Conservation (phyloP, 2,113 vertebrate genomes). For the Pipa parva region DNA sequence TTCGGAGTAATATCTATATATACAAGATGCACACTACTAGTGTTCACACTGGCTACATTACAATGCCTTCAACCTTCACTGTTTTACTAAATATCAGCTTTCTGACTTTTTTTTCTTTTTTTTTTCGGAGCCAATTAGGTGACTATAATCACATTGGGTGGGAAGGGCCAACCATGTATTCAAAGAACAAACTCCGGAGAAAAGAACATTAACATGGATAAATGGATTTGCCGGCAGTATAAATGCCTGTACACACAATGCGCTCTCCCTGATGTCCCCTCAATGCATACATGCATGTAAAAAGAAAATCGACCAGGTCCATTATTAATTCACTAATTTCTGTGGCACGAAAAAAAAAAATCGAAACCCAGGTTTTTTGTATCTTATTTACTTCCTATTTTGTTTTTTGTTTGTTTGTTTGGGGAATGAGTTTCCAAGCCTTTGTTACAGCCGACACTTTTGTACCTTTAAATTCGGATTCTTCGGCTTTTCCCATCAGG, state of each 20-base stretch:
- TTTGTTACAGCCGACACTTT: conserved; percentile 82
- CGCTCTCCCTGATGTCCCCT: conserved; percentile 57
- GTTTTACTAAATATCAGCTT: conserved; percentile 57
- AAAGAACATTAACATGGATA: conserved; percentile 81
- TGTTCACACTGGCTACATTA: not conserved
- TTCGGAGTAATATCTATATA: no score
- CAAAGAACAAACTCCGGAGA: conserved; percentile 63
- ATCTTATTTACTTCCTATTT: no score
- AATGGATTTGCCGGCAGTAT: conserved; percentile 76
- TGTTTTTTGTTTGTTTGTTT: conserved; percentile 42
- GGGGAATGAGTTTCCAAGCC: conserved; percentile 86
- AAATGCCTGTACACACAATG: conserved; percentile 86
- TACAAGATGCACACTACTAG: no score
- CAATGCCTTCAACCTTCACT: not conserved
- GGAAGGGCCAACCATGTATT: conserved; percentile 60
- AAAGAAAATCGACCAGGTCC: conserved; percentile 17
- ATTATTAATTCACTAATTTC: not conserved
- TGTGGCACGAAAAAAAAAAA: conserved; percentile 24
- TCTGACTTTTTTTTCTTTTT: conserved; percentile 49
- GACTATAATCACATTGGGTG: conserved; percentile 53
- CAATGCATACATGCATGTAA: conserved; percentile 63
- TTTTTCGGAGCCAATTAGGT: conserved; percentile 56
- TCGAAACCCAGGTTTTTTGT: conserved; percentile 20
- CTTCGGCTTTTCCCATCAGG: conserved; percentile 81
- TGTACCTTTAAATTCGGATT: conserved; percentile 74